phyloP scores from a whole-genome alignment of 2,113 vertebrate species.

The Dendrocopos noguchii region DNA sequence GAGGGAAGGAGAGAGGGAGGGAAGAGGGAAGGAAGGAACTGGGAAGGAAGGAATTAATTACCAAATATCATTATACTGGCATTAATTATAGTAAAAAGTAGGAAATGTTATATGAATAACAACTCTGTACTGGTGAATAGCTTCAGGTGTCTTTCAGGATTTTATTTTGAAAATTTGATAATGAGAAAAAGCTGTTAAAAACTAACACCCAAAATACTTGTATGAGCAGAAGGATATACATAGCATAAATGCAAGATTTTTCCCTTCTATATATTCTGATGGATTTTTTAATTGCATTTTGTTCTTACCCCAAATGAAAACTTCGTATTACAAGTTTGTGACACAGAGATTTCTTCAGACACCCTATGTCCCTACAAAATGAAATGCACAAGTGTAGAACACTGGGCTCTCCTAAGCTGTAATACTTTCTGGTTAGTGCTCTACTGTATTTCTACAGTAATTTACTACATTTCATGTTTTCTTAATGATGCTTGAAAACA shows the following conservation, averaged over 20 bases:
- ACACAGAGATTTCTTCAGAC: conserved; percentile 17
- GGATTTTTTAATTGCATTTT: conserved; percentile 1
- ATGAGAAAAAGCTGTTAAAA: conserved; percentile 49
- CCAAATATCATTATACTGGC: background rate
- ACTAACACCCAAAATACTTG: conserved; percentile 18
- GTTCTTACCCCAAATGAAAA: background rate
- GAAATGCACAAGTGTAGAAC: background rate
- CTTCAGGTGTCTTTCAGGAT: conserved; percentile 35
- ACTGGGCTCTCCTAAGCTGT: background rate
- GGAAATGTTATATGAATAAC: background rate
- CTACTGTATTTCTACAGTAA: background rate
- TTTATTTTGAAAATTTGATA: conserved; percentile 15
- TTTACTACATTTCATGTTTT: background rate
- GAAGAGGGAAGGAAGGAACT: too few relatives aligned
- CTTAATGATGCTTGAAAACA: conserved; percentile 1
- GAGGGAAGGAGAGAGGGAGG: too few relatives aligned
- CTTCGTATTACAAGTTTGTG: background rate
- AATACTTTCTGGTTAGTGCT: background rate
- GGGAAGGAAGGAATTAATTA: background rate
- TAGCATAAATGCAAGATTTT: background rate
- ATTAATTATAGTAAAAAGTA: background rate
- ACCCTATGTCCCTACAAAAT: background rate
- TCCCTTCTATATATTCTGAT: background rate
- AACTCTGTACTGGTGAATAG: background rate
- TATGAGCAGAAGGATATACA: background rate